Evolutionary conservation across 2,888 invertebrate genomes (phyloP).

Genomic region (Agonopterix heracliana): DNA sequence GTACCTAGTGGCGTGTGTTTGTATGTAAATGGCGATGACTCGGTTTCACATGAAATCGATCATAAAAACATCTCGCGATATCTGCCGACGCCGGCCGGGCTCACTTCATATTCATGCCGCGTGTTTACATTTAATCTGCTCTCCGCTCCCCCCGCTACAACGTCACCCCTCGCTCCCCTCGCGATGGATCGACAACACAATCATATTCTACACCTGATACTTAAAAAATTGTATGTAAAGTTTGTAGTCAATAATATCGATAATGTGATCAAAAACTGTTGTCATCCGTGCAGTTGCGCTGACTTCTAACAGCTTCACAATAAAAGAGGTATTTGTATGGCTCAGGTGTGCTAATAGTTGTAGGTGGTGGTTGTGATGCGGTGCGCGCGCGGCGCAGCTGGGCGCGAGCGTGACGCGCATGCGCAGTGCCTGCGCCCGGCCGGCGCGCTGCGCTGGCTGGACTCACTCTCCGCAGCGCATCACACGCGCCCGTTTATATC

Average conservation of each 20-base stretch:
- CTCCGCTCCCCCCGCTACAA: no score
- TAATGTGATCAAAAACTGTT: slow-evolving; percentile 2
- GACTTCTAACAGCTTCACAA: no score
- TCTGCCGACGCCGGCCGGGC: slow-evolving; percentile 9
- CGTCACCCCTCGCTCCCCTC: slow-evolving; percentile 25
- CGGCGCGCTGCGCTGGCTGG: not conserved
- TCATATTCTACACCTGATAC: slow-evolving; percentile 27
- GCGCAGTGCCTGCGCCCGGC: slow-evolving; percentile 8
- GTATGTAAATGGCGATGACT: slow-evolving; percentile 15
- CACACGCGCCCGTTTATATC: no score
- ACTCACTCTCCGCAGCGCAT: not conserved
- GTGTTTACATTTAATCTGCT: slow-evolving; percentile 26
- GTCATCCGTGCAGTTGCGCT: no score
- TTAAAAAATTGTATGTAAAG: slow-evolving; percentile 35
- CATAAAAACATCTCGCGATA: slow-evolving; percentile 27
- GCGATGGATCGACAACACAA: slow-evolving; percentile 34
- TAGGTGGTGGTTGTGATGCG: slow-evolving; percentile 30
- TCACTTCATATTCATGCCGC: slow-evolving; percentile 39
- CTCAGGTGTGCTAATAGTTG: no score
- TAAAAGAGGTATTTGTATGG: no score
- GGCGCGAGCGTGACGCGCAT: slow-evolving; percentile 45
- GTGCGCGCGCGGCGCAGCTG: slow-evolving; percentile 58
- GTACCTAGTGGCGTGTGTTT: slow-evolving; percentile 15
- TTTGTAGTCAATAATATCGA: slow-evolving; percentile 32
- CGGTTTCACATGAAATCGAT: slow-evolving; percentile 32